These are phyloP conservation scores for Hippopotamus amphibius DNA, from an alignment of 2,113 vertebrate genomes.

Conservation along the genomic window DNA sequence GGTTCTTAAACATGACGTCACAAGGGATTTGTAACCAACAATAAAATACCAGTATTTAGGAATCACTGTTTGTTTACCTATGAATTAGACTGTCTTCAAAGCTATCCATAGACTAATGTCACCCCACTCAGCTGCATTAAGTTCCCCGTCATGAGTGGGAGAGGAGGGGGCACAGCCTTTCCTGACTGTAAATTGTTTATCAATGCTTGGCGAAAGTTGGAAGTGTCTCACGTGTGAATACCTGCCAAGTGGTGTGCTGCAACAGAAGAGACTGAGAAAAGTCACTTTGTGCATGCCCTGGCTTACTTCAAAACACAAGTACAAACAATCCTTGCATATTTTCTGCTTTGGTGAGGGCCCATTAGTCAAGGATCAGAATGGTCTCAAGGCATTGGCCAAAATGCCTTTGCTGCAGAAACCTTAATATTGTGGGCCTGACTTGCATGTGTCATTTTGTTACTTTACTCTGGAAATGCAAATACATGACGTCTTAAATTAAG, in stretches of 20 bases:
- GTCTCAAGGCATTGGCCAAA: neutral
- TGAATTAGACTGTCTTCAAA: conserved; percentile 33
- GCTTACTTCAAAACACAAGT: neutral
- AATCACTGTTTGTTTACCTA: neutral
- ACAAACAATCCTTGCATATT: neutral
- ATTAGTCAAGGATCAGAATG: neutral
- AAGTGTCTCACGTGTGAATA: neutral
- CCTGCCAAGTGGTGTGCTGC: neutral
- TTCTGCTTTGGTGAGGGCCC: neutral
- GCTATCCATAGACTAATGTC: neutral
- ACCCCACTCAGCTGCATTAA: neutral
- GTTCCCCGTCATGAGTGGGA: neutral
- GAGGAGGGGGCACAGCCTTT: neutral
- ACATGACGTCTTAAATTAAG: neutral
- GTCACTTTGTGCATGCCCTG: neutral
- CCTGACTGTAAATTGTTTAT: neutral
- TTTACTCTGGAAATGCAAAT: neutral
- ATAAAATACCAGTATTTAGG: neutral
- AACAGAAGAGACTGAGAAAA: neutral
- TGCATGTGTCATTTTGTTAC: neutral
- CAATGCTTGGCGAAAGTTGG: neutral
- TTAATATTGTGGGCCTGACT: neutral
- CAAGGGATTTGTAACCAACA: neutral
- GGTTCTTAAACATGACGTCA: neutral
- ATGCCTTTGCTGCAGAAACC: neutral